A percentile compares a stretch with the other conserved stretches of the same genome.
Conservation (phyloP, 2,113 vertebrate species). For the Microtus pennsylvanicus region DNA sequence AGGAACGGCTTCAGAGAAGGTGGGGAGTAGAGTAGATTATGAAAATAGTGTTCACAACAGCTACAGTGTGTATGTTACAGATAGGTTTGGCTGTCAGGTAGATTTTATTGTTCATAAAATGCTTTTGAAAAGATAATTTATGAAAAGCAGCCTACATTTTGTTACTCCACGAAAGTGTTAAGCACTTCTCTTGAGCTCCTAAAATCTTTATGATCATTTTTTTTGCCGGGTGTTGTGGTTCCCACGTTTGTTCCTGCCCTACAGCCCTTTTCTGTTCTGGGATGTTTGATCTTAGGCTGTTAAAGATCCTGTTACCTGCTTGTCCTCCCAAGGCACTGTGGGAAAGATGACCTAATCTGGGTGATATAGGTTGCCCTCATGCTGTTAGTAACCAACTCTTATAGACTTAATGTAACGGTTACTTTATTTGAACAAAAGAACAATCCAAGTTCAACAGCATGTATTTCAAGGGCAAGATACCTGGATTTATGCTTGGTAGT, state of each 20-base stretch:
- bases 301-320: slow-evolving; percentile 60
- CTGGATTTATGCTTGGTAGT: not conserved
- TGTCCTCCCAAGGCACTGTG: slow-evolving; percentile 45
- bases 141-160: slow-evolving; percentile 46
- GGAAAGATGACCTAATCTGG: slow-evolving; percentile 61
- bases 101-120: slow-evolving; percentile 51
- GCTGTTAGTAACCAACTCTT: slow-evolving; percentile 47
- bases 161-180: slow-evolving; percentile 34
- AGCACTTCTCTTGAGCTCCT: slow-evolving; percentile 7
- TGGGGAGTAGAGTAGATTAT: not conserved
- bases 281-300: slow-evolving; percentile 54
- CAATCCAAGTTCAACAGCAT: not conserved
- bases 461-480: slow-evolving; percentile 13
- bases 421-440: slow-evolving; percentile 45
- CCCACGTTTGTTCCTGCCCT: slow-evolving; percentile 37
- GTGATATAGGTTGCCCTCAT: slow-evolving; percentile 44
- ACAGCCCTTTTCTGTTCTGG: slow-evolving; percentile 44
- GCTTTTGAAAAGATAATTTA: slow-evolving; percentile 45
- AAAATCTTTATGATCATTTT: slow-evolving; percentile 16
- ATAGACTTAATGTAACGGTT: slow-evolving; percentile 39
- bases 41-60: not conserved
- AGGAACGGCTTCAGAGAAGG: not conserved
- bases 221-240: slow-evolving; percentile 26
- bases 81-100: not conserved
- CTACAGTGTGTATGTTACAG: not conserved